phyloP scores from a whole-genome alignment of 1,140 invertebrate species.

The Thaumetopoea pityocampa region DNA sequence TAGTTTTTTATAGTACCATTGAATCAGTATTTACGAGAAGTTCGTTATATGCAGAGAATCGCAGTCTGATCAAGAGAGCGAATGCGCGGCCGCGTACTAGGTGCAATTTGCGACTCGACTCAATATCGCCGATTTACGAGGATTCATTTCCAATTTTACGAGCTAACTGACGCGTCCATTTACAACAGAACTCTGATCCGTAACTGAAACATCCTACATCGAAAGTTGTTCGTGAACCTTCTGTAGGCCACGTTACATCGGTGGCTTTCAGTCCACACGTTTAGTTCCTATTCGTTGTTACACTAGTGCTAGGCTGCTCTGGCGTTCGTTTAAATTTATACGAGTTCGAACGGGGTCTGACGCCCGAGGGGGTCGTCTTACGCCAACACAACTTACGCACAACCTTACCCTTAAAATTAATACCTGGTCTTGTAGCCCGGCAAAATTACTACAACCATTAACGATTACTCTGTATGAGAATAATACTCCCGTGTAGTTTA shows the following conservation, averaged over 20 bases:
- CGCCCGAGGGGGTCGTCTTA: conserved; percentile 24
- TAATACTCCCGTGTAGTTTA: conserved; percentile 10
- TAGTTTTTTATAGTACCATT: conserved; percentile 20
- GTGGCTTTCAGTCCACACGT: conserved; percentile 20
- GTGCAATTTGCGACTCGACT: conserved; percentile 49
- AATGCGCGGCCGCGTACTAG: conserved; percentile 50
- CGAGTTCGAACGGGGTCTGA: conserved; percentile 17
- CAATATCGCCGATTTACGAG: conserved; percentile 56
- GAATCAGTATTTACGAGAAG: conserved; percentile 23
- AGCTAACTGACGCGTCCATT: conserved; percentile 44
- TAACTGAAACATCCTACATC: conserved; percentile 10
- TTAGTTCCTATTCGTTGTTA: conserved; percentile 31
- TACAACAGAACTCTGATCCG: conserved; percentile 37
- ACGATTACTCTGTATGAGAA: conserved; percentile 10
- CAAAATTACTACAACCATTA: conserved; percentile 18
- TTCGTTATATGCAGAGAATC: conserved; percentile 12
- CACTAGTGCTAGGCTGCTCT: conserved; percentile 24
- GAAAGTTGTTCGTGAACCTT: conserved; percentile 7
- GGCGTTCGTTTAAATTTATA: conserved; percentile 38
- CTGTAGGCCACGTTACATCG: conserved; percentile 24
- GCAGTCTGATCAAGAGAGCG: conserved; percentile 39
- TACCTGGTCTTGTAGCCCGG: conserved; percentile 10
- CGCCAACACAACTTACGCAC: conserved; percentile 26
- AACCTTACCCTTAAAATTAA: conserved; percentile 30
- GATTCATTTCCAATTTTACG: conserved; percentile 62